Conservation (phyloP, 2,888 invertebrate genomes). For the Xanthorhoe spadicearia region DNA sequence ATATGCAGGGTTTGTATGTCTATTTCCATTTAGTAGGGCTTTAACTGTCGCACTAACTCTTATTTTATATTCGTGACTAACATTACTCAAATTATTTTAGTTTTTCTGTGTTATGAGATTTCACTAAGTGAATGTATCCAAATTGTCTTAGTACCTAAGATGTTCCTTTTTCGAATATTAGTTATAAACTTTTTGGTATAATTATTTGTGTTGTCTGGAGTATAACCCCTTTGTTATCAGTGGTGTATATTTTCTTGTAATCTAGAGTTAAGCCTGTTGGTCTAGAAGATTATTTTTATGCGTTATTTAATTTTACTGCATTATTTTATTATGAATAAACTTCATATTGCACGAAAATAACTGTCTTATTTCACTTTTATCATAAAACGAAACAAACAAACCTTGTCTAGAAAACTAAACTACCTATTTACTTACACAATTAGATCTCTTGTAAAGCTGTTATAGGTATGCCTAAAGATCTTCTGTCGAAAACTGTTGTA, state of each 20-base stretch:
- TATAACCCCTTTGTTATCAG: conserved; percentile 17
- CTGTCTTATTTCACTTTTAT: background rate
- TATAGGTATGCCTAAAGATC: no score
- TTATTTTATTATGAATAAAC: conserved; percentile 42
- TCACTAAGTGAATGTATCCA: background rate
- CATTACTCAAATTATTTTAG: background rate
- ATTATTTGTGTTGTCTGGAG: conserved; percentile 16
- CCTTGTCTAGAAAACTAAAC: no score
- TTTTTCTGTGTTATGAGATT: background rate
- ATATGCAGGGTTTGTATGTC: background rate
- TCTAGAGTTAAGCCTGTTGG: conserved; percentile 14
- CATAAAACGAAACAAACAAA: background rate
- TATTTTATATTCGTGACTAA: background rate
- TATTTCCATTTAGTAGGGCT: background rate
- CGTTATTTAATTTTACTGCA: conserved; percentile 26
- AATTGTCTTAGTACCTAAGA: background rate
- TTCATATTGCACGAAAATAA: conserved; percentile 27
- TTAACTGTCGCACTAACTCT: background rate
- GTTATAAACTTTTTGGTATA: background rate
- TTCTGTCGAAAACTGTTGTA: no score
- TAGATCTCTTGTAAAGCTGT: no score
- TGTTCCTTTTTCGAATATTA: conserved; percentile 30
- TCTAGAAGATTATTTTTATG: conserved; percentile 12
- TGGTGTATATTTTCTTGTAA: conserved; percentile 15
- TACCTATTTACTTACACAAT: no score